Base-by-base conservation (phyloP, 1,140 invertebrate species). In the Zelostemma sp. region DNA sequence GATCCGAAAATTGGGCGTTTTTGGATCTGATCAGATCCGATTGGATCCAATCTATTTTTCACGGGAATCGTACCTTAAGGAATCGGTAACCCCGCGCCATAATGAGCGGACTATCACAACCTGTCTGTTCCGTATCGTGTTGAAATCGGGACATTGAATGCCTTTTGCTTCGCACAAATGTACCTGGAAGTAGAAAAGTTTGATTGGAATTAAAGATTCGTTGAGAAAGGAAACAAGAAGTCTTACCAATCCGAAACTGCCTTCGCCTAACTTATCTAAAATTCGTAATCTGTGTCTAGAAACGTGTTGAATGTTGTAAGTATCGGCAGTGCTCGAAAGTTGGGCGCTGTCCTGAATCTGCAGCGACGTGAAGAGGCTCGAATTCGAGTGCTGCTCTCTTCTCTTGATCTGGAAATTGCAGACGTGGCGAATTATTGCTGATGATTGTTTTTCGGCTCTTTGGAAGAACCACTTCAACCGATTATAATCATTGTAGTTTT, bases 241-340 rank as follows among this genome's bases (percentile, higher is more conserved):
- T 86, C 87, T 89, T 83, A 96, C 94, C 89, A 93, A 92, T 77
- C 95, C 94, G 80, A 95, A 95, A 67, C 92, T 90, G 59, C 94
- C 94, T 84, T 95, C 93, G 50, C 94, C 95, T 40, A 96, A 88
- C 79, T 95, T 95, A 81, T 95, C 92, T 49, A 95, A 82, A 67
- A 95, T 92, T 77, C 93, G 88, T 65, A 97, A 88, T 81, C 93
- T 89, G 82, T 94, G 92, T 77, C 94, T 88, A 50, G 93, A 93
- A 79, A 96, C 77, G 8, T 82, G 84, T 47, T 79, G 82, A 21
- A 85, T 79, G 9, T 83, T 77, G 45, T 72, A 79, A 14, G 76
- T 72, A 19, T 80, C 80, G 14, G 65, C 57, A 17, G 76, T 69
- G 48, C 79, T 76, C 11, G 72, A 73, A 46, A 72, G 64, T 59